Conservation (phyloP, 30 jellyfish, hydroid and myxozoan species). For the Clytia hemisphaerica region DNA sequence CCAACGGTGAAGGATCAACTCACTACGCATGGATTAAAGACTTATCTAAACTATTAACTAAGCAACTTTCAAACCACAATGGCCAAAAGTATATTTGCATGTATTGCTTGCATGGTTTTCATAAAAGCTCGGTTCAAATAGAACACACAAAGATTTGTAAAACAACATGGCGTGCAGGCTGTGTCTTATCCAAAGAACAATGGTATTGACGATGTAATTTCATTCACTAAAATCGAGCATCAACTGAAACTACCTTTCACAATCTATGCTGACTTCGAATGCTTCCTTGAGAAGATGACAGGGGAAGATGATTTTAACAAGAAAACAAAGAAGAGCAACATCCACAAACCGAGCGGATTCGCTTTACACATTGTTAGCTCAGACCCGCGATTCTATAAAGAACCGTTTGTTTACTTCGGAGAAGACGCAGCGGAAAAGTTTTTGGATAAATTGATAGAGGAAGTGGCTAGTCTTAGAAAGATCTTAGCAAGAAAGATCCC, state of each 20-base stretch:
- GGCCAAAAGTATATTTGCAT: conserved; percentile 22
- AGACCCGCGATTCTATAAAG: conserved; percentile 12
- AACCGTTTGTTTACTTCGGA: conserved; percentile 38
- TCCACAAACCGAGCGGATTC: conserved; percentile 39
- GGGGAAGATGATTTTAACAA: no score
- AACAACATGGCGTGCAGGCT: conserved; percentile 31
- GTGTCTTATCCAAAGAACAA: conserved; percentile 19
- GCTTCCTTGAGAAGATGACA: not conserved
- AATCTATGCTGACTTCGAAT: conserved; percentile 7
- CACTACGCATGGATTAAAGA: conserved; percentile 30
- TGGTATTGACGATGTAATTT: not conserved
- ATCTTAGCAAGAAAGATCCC: not conserved
- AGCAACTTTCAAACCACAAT: conserved; percentile 14
- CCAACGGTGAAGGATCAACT: not conserved
- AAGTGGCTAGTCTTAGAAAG: not conserved
- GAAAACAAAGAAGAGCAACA: no score
- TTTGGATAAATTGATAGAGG: not conserved
- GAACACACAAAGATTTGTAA: conserved; percentile 23
- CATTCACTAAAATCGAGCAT: conserved; percentile 5
- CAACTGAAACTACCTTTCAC: conserved; percentile 11
- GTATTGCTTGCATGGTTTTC: conserved; percentile 46
- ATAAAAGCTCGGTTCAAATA: not conserved
- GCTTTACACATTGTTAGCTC: conserved; percentile 23
- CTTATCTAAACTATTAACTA: conserved; percentile 9
- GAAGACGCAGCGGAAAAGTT: not conserved